Evolutionary conservation across 2,113 vertebrate genomes (phyloP).

Genomic region (Oreochromis niloticus): DNA sequence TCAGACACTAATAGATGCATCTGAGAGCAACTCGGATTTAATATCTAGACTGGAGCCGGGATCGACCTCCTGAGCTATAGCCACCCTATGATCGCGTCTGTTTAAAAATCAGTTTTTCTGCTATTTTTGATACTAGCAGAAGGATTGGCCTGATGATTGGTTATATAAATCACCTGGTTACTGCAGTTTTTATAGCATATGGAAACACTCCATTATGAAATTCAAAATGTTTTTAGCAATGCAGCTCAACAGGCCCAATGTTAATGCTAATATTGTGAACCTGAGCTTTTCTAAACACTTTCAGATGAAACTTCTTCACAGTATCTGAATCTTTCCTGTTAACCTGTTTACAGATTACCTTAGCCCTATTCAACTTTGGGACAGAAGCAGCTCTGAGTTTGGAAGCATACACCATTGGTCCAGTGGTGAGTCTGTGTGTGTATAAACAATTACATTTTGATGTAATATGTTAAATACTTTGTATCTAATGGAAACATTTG

Average conservation of each 20-base stretch:
- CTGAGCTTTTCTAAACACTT: not conserved
- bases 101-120: not conserved
- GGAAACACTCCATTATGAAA: not conserved
- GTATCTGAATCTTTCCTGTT: not conserved
- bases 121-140: not conserved
- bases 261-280: not conserved
- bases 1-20: no score
- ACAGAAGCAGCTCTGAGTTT: not conserved
- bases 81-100: not conserved
- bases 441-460: not conserved
- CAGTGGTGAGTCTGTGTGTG: not conserved
- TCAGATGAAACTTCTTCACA: not conserved
- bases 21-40: no score
- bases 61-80: no score
- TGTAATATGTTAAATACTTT: not conserved
- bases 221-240: not conserved
- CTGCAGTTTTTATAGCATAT: not conserved
- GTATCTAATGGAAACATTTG: not conserved
- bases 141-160: not conserved
- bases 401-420: fast-evolving
- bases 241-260: not conserved
- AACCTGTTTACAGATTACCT: not conserved
- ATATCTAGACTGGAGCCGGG: no score
- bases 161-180: not conserved
- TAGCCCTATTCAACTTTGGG: not conserved